Evolutionary conservation across 1,140 invertebrate species (phyloP).

Genomic region (Ips nitidus): DNA sequence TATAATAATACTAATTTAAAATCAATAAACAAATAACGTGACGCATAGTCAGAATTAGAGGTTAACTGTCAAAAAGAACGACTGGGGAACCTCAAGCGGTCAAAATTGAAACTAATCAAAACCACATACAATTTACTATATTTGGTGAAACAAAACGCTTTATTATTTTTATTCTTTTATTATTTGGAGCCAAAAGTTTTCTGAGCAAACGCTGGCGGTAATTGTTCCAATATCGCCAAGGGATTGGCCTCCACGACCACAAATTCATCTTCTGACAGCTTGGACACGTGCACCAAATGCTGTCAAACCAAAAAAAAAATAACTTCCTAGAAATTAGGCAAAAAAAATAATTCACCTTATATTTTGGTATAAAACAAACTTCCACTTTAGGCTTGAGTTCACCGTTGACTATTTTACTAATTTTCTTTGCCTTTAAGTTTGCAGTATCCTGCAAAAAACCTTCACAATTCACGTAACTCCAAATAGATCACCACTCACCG

Average conservation of each 20-base stretch:
- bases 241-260: constrained; percentile 70
- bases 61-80: too few species aligned
- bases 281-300: constrained; percentile 65
- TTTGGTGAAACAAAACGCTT: too few species aligned
- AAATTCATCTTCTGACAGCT: constrained; percentile 61
- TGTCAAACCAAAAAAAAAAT: constrained; percentile 51
- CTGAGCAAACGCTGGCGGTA: constrained; percentile 63
- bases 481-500: background rate
- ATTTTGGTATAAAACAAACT: background rate
- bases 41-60: too few species aligned
- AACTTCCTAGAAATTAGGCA: background rate
- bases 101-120: too few species aligned
- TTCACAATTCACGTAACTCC: background rate
- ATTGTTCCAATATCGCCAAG: constrained; percentile 58
- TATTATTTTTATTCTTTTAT: background rate
- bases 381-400: background rate
- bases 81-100: too few species aligned
- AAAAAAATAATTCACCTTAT: background rate
- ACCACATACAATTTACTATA: too few species aligned
- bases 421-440: too few species aligned
- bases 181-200: constrained; percentile 62
- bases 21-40: too few species aligned
- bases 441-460: background rate
- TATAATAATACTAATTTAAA: too few species aligned
- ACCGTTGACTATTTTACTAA: too few species aligned